Percentiles rank a stretch among this genome's conserved stretches.
Conservation (phyloP, 2,797 vertebrate species). For the Fistularia tabacaria region DNA sequence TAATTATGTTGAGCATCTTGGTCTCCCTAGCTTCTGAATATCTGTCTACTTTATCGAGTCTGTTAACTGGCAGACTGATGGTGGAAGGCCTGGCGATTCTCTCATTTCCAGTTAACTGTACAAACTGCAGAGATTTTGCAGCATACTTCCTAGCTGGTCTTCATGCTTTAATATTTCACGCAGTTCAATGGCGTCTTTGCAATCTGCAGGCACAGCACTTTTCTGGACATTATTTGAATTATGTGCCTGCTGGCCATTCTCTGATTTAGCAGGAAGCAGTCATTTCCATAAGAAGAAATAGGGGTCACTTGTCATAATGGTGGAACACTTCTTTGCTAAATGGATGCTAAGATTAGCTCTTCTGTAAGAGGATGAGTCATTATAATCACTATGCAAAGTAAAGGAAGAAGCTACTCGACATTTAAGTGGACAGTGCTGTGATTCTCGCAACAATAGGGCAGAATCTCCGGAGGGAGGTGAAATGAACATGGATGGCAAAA, state of each 20-base stretch:
- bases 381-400: slow-evolving; percentile 52
- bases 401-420: slow-evolving; percentile 44
- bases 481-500: slow-evolving; percentile 33
- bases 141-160: slow-evolving; percentile 39
- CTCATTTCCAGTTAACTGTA: too few species aligned
- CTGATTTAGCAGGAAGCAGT: slow-evolving; percentile 55
- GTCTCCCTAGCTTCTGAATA: too few species aligned
- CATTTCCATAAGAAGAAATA: slow-evolving; percentile 59
- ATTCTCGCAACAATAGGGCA: slow-evolving; percentile 46
- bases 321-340: slow-evolving; percentile 62
- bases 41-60: slow-evolving; percentile 5
- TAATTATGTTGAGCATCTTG: not conserved
- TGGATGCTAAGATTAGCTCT: slow-evolving; percentile 67
- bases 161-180: slow-evolving; percentile 63
- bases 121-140: slow-evolving; percentile 14
- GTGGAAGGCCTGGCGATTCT: too few species aligned
- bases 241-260: slow-evolving; percentile 61
- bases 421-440: slow-evolving; percentile 49
- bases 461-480: slow-evolving; percentile 30
- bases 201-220: slow-evolving; percentile 63
- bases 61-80: too few species aligned
- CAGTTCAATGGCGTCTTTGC: slow-evolving; percentile 56
- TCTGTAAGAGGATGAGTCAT: slow-evolving; percentile 59
- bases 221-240: slow-evolving; percentile 63
- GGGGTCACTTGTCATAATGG: slow-evolving; percentile 66